Evolutionary conservation across 2,888 invertebrate species (phyloP).

Genomic region (Melinaea menophilus): DNA sequence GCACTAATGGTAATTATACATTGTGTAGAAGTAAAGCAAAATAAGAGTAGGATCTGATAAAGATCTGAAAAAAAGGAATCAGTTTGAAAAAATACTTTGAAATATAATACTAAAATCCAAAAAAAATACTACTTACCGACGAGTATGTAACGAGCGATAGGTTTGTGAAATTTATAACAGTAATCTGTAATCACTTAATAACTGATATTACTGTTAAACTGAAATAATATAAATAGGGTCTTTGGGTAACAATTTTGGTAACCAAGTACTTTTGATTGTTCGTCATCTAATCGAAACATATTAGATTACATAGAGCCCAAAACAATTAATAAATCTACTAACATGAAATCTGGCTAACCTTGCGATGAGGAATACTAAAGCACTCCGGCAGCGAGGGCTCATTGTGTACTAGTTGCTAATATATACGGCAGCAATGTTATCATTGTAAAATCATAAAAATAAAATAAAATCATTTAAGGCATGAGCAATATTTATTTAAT

Average conservation of each 20-base stretch:
- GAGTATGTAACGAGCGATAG: conserved; percentile 65
- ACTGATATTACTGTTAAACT: too few relatives aligned
- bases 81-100: neutral
- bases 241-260: neutral
- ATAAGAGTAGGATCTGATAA: conserved; percentile 68
- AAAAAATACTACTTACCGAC: conserved; percentile 48
- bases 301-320: neutral
- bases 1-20: conserved; percentile 57
- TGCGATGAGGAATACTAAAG: conserved; percentile 58
- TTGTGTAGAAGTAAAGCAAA: conserved; percentile 69
- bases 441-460: conserved; percentile 44
- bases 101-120: neutral
- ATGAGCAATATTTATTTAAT: neutral
- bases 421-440: conserved; percentile 60
- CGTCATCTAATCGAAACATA: too few relatives aligned
- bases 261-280: too few relatives aligned
- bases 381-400: conserved; percentile 57
- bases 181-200: conserved; percentile 55
- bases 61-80: conserved; percentile 57
- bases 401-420: conserved; percentile 65
- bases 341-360: conserved; percentile 41
- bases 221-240: conserved; percentile 36
- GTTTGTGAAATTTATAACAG: conserved; percentile 68
- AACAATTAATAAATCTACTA: neutral
- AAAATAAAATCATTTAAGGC: too few relatives aligned